Percentiles rank a stretch among this genome's conserved stretches.
phyloP scores from a whole-genome alignment of 2,797 vertebrate species.

The Selene dorsalis region DNA sequence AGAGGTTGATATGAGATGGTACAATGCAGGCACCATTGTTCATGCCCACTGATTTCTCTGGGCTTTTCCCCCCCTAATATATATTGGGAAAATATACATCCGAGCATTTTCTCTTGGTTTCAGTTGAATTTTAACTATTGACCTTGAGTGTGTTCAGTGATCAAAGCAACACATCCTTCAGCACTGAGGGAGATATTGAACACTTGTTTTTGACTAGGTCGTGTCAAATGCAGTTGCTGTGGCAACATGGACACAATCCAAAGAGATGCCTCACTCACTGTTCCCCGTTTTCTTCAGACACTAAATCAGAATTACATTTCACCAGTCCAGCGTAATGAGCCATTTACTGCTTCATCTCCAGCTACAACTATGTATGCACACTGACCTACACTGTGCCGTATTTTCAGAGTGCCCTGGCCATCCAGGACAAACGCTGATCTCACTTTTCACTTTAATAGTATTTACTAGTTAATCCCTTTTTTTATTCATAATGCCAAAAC shows the following conservation, averaged over 20 bases:
- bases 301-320: slow-evolving; percentile 50
- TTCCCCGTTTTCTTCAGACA: slow-evolving; percentile 13
- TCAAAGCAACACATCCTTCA: slow-evolving; percentile 65
- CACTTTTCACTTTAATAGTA: slow-evolving; percentile 18
- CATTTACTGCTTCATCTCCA: slow-evolving; percentile 54
- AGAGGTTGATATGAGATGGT: slow-evolving; percentile 4
- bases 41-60: slow-evolving; percentile 27
- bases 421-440: slow-evolving; percentile 33
- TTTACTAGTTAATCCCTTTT: slow-evolving; percentile 7
- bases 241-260: slow-evolving; percentile 48
- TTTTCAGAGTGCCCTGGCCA: not conserved
- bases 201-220: slow-evolving; percentile 65
- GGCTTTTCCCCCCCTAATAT: not conserved
- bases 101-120: slow-evolving; percentile 46
- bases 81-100: slow-evolving; percentile 3
- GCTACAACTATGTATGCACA: slow-evolving; percentile 25
- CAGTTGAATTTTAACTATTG: slow-evolving; percentile 56
- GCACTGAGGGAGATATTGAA: slow-evolving; percentile 62
- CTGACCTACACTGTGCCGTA: not conserved
- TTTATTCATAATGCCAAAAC: not conserved
- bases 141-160: slow-evolving; percentile 53
- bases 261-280: slow-evolving; percentile 33
- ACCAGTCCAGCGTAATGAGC: slow-evolving; percentile 45
- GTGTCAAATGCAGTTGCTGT: slow-evolving; percentile 70
- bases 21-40: slow-evolving; percentile 5